Evolutionary conservation across 2,888 invertebrate genomes (phyloP), one percentile per base, ranked within the genome.

Genomic region (Meghimatium bilineatum): DNA sequence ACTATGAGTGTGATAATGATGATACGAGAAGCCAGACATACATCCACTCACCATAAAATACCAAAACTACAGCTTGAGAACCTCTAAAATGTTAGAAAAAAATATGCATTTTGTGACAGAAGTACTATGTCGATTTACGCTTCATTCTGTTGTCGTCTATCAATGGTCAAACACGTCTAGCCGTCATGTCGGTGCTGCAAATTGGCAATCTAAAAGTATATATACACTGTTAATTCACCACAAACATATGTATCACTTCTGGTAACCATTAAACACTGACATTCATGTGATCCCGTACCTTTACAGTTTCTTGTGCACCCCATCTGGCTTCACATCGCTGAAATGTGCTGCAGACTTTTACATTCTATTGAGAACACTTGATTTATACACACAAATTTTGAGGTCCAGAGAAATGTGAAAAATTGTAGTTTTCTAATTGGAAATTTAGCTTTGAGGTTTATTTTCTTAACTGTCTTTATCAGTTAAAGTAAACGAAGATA

Each of bases 171-270:
- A 44, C 38, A 26, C 0, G 29, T 36, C 20, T 78, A 14, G 66
- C 63, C 78, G 17, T 34, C 52, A 23, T 34, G 75, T 56, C 75
- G 52, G 56, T 56, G 34, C 32, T 20, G 34, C 32, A 75, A 75
- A 75, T 75, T 75, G 75, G 6, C 75, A 75, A 75, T 75, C 44
- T 75, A 60, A 63, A 60, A 32, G 26, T 63, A 36, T 56, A 77
- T 63, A 77, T 34, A 77, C n/a, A 77, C 34, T 17, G n/a, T 32
- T 52, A 34, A 32, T 32, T 52, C 34, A n/a, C 17, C 26, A 63
- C 63, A 77, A 60, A 77, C 60, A 36, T 56, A 36, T 77, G 63
- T 26, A 38, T 77, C 34, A n/a, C 14, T 63, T 38, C 63, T 60
- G 32, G 34, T 38, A 72, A 12, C n/a, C n/a, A 72, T 72, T 72